Base-by-base conservation (phyloP, 1,140 invertebrate species). In the Apis laboriosa region DNA sequence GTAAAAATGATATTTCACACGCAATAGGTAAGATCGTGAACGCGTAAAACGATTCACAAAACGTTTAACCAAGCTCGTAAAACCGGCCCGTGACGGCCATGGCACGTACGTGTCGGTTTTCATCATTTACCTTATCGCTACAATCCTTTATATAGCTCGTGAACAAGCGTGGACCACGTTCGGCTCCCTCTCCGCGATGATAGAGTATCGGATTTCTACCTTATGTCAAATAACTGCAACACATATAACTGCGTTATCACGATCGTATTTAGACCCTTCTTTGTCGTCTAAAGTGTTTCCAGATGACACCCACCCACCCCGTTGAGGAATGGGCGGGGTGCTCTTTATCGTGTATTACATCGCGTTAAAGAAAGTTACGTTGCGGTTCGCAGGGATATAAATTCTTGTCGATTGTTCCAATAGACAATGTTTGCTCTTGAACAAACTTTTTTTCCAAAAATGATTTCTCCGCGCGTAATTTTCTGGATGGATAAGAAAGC, bases 101-200 rank as follows among this genome's bases (percentile, higher is more conserved):
- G 76, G 87, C 87, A 88, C 87, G 87, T 88, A 88, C 87, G 80
- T 88, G 78, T 85, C 83, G 83, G 83, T 88, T 88, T 88, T 88
- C 87, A 88, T 88, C 86, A 88, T 88, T 88, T 88, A 88, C 86
- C 86, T 88, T 87, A 88, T 88, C 87, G 78, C 83, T 84, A 83
- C 83, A 82, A 83, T 88, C 86, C 87, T 85, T 88, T 88, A 88
- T 88, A 88, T 88, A 73, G 86, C 79, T 77, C 76, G 67, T 79
- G 87, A 85, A 88, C 87, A 88, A 88, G 79, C 87, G 72, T 76
- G 53, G 83, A 63, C 75, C 78, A 53, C 68, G 78, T 28, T 74
- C 56, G 76, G 24, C 19, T 19, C 28, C 2, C 68, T 34, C 72
- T 8, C 24, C 72, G 9, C 34, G 7, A 73, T 88, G 87, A 88